These are phyloP conservation scores for Charina bottae DNA, from an alignment of 2,113 vertebrate genomes.

Conservation along the genomic window DNA sequence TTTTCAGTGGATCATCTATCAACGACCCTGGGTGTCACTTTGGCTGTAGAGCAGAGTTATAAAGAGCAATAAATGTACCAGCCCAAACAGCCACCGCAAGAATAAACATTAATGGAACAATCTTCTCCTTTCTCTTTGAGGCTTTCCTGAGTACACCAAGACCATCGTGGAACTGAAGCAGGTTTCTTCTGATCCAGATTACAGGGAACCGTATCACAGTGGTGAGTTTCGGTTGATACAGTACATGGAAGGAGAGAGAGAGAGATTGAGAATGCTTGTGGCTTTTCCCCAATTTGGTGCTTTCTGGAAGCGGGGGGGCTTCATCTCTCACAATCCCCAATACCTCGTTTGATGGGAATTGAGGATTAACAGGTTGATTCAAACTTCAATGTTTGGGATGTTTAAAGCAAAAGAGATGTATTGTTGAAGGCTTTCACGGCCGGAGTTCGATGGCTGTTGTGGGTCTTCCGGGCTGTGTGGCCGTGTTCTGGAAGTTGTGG, in stretches of 20 bases:
- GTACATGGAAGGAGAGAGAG: not conserved
- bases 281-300: not conserved
- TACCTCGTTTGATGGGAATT: not conserved
- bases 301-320: not conserved
- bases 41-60: not conserved
- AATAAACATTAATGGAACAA: not conserved
- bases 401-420: not conserved
- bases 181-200: slow-evolving; percentile 4
- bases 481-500: no score
- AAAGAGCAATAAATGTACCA: not conserved
- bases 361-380: not conserved
- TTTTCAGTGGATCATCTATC: not conserved
- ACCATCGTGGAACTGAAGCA: slow-evolving; percentile 1
- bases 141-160: slow-evolving; percentile 19
- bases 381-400: not conserved
- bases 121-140: not conserved
- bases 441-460: no score
- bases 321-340: not conserved
- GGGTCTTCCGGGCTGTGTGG: no score
- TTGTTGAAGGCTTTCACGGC: no score
- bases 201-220: slow-evolving; percentile 18
- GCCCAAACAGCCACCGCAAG: not conserved
- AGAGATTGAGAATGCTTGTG: not conserved
- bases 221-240: not conserved
- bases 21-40: not conserved